phyloP scores from a whole-genome alignment of 2,113 vertebrate genomes.

The Sinocyclocheilus anophthalmus region DNA sequence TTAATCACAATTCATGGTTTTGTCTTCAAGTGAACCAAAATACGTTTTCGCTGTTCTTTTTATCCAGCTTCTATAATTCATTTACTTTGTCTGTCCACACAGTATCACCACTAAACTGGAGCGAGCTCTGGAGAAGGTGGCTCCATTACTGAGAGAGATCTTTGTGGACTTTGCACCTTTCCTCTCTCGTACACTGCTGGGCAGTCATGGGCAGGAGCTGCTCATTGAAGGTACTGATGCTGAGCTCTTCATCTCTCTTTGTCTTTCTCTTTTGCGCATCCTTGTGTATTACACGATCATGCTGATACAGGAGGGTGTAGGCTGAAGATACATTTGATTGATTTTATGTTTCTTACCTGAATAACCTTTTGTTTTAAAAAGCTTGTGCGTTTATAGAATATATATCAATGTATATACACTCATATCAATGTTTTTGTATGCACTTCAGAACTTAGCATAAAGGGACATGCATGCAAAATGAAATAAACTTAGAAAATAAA shows the following conservation, averaged over 20 bases:
- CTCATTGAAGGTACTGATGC: slow-evolving; percentile 90
- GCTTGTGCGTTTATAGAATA: too few species aligned
- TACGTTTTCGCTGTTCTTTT: too few species aligned
- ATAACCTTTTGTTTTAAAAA: too few species aligned
- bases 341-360: too few species aligned
- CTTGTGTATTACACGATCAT: slow-evolving; percentile 25
- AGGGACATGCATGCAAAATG: too few species aligned
- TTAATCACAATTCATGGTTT: background rate
- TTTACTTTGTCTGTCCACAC: slow-evolving; percentile 64
- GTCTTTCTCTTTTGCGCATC: slow-evolving; percentile 17
- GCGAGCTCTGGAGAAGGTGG: slow-evolving; percentile 95
- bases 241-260: background rate
- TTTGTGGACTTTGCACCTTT: slow-evolving; percentile 99
- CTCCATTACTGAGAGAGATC: slow-evolving; percentile 93
- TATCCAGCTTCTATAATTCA: too few species aligned
- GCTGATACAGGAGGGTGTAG: background rate
- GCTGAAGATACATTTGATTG: too few species aligned
- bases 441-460: too few species aligned
- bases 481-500: too few species aligned
- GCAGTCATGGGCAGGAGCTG: slow-evolving; percentile 96
- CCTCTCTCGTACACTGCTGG: slow-evolving; percentile 92
- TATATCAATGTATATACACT: too few species aligned
- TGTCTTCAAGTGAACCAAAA: background rate
- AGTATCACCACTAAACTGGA: slow-evolving; percentile 98
- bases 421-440: too few species aligned